Percentiles rank a stretch among this genome's conserved stretches.
phyloP scores from a whole-genome alignment of 2,113 vertebrate genomes.

The Xiphophorus maculatus region DNA sequence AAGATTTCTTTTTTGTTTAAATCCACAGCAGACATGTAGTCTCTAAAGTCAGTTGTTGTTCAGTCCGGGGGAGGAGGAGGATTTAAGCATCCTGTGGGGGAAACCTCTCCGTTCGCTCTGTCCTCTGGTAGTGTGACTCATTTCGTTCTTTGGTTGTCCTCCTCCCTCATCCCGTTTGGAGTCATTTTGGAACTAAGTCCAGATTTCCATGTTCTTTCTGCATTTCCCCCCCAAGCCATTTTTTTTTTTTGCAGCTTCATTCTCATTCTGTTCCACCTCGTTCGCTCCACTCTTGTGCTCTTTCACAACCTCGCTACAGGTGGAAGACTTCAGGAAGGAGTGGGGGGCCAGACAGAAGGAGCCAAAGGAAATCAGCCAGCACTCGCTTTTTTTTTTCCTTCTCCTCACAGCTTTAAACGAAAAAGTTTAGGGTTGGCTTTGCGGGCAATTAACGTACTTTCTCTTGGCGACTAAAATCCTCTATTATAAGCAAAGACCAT shows the following conservation, averaged over 20 bases:
- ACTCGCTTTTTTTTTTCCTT: slow-evolving; percentile 29
- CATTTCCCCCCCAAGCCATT: slow-evolving; percentile 29
- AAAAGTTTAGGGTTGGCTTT: slow-evolving; percentile 27
- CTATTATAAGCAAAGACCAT: slow-evolving; percentile 67
- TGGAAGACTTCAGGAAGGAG: slow-evolving; percentile 20
- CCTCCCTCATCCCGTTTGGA: slow-evolving; percentile 27
- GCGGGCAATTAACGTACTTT: slow-evolving; percentile 47
- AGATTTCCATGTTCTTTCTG: slow-evolving; percentile 26
- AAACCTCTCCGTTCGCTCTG: not conserved
- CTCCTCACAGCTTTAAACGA: slow-evolving; percentile 24
- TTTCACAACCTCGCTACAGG: slow-evolving; percentile 36
- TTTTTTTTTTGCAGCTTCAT: slow-evolving; percentile 34
- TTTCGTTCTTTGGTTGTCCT: not conserved
- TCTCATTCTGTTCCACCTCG: slow-evolving; percentile 46
- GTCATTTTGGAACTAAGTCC: slow-evolving; percentile 34
- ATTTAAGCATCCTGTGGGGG: slow-evolving; percentile 16
- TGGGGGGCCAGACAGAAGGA: not conserved
- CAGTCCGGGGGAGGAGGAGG: too few relatives aligned
- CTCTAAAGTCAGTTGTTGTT: slow-evolving; percentile 15
- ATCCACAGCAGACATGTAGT: not conserved
- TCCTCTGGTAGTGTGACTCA: not conserved
- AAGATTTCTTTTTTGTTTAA: slow-evolving; percentile 1
- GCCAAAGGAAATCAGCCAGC: slow-evolving; percentile 21
- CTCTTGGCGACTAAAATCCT: slow-evolving; percentile 50
- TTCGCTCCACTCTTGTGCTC: slow-evolving; percentile 1